Percentiles rank a stretch among this genome's conserved stretches.
phyloP scores from a whole-genome alignment of 1,140 invertebrate genomes.

The Spodoptera frugiperda region DNA sequence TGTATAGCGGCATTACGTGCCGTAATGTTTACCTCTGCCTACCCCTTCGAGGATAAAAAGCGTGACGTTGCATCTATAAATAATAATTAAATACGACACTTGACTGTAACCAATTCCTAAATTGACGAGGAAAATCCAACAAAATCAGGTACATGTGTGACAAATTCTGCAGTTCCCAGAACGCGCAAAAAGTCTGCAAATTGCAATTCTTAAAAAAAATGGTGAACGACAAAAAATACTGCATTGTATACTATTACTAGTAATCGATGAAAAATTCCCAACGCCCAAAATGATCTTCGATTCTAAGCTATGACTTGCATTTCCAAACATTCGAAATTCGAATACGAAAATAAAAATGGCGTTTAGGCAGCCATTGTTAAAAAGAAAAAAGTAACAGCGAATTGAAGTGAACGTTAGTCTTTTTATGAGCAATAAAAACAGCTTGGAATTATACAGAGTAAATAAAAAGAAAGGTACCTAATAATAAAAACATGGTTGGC shows the following conservation, averaged over 20 bases:
- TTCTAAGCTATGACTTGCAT: neutral
- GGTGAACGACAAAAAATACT: neutral
- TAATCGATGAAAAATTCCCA: neutral
- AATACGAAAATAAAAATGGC: conserved; percentile 8
- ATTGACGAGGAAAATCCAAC: too few species aligned
- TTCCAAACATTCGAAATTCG: neutral
- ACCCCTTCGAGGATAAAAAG: too few species aligned
- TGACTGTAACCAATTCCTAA: too few species aligned
- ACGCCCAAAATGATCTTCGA: neutral
- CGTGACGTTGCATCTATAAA: too few species aligned
- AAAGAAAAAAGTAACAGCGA: neutral
- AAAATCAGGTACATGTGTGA: too few species aligned
- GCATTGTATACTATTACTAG: neutral
- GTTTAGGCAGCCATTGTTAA: neutral
- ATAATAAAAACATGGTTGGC: neutral
- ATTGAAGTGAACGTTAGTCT: conserved; percentile 19
- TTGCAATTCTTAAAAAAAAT: neutral
- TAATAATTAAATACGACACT: too few species aligned
- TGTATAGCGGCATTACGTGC: too few species aligned
- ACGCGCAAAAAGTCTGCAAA: neutral
- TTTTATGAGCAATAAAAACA: conserved; percentile 31
- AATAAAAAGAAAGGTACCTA: conserved; percentile 13
- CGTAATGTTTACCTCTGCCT: too few species aligned
- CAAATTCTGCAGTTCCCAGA: too few species aligned
- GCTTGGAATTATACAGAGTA: conserved; percentile 9